A percentile compares a stretch with the other conserved stretches of the same genome.
Evolutionary conservation across 2,888 invertebrate genomes (phyloP).

Genomic region (Metopia argyrocephala): DNA sequence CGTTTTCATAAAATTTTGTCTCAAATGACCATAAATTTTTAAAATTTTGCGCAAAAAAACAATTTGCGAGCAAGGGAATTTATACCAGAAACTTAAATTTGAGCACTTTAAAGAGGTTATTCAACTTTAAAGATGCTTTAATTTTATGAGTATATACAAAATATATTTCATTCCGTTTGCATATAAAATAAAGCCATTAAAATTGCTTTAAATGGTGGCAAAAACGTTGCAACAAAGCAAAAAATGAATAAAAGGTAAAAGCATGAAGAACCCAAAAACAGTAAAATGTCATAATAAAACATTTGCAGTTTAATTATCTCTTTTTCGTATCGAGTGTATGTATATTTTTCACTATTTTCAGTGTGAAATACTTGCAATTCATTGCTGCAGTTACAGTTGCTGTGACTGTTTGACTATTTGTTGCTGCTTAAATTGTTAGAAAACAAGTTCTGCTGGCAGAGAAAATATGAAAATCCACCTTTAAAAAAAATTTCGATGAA

Average conservation of each 20-base stretch:
- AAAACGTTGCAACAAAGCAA: background rate
- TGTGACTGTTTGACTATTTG: too few relatives aligned
- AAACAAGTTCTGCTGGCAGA: conserved; percentile 11
- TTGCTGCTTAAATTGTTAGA: too few relatives aligned
- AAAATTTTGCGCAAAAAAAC: too few relatives aligned
- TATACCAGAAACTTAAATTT: too few relatives aligned
- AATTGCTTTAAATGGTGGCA: conserved; percentile 32
- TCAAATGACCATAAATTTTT: too few relatives aligned
- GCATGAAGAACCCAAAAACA: conserved; percentile 20
- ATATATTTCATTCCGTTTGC: background rate
- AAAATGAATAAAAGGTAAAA: too few relatives aligned
- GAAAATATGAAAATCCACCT: background rate
- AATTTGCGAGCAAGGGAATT: too few relatives aligned
- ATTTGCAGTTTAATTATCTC: conserved; percentile 45
- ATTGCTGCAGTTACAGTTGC: background rate
- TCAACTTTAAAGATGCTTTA: conserved; percentile 48
- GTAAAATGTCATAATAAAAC: conserved; percentile 47
- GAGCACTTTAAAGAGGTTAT: conserved; percentile 36
- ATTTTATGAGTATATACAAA: background rate
- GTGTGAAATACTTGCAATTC: background rate
- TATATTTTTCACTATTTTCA: background rate
- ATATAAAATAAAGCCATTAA: conserved; percentile 45
- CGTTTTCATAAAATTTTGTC: too few relatives aligned
- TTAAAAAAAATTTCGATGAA: background rate
- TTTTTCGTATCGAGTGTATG: background rate